Base-by-base conservation (phyloP, 2,797 vertebrate genomes). In the Brachyalestes nurse region DNA sequence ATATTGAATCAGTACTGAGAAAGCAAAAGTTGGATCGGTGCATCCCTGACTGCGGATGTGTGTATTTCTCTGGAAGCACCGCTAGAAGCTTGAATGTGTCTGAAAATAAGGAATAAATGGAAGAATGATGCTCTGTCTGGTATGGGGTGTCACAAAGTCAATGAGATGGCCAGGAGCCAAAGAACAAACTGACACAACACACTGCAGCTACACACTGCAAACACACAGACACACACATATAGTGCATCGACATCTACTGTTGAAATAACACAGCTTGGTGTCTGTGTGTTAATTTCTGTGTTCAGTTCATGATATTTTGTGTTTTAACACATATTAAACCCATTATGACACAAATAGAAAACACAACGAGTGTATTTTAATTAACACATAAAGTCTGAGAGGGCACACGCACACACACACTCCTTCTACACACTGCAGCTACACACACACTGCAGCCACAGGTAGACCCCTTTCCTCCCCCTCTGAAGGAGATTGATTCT, bases 401-500 rank as follows among this genome's bases (percentile, higher is more conserved):
- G 6, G 1, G 55, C 21, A 8, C 40, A 42, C 8, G 8, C 40
- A 42, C 17, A 40, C 61, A 16, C 25, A 64, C 28, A 64, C 57
- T 7, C 28, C 14, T 34, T 25, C 25, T 16, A 19, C 34, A 17
- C 34, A 40, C 14, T 38, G 34, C 14, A 34, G 16, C 5, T 34
- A 40, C 40, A 45, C 65, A 69, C 19, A 69, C 40, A 45, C 42
- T 69, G 9, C 65, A 69, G 38, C 65, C 23, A 69, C 65, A 69
- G 65, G 42, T 69, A 45, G 40, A 45, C n/a, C 65, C 64, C 65
- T 3, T 10, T 23, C 65, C 49, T 81, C 49, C 80, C 92, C 55
- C 19, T 70, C 89, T 92, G 94, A 94, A 92, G 87, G 90, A 94
- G 94, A 95, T 93, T 91, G 92, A 95, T 95, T 88, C 91, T 85